Percentiles rank a stretch among this genome's conserved stretches.
These are phyloP conservation scores for Tamandua tetradactyla DNA, from an alignment of 2,797 vertebrate species.

Conservation along the genomic window DNA sequence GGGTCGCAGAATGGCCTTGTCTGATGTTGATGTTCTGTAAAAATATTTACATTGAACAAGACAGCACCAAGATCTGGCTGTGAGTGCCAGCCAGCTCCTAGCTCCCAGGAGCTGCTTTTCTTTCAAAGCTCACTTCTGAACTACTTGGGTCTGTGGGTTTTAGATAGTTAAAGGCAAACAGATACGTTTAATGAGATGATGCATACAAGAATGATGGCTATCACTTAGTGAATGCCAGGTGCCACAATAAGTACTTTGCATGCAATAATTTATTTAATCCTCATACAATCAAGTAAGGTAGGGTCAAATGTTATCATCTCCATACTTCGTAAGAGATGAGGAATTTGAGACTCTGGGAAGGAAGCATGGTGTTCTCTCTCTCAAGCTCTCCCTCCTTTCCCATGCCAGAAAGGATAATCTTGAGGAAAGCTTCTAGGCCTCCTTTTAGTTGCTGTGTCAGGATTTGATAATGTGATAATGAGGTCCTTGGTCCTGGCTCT, in stretches of 20 bases:
- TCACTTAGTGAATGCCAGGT: neutral
- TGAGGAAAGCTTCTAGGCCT: neutral
- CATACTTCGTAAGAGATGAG: neutral
- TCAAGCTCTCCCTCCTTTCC: too few species aligned
- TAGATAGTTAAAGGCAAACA: neutral
- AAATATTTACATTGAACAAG: neutral
- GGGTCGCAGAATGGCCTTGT: neutral
- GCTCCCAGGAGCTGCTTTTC: neutral
- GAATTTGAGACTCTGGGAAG: neutral
- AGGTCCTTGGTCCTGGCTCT: neutral
- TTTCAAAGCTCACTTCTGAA: neutral
- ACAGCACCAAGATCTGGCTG: neutral
- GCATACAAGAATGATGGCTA: neutral
- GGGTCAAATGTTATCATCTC: neutral
- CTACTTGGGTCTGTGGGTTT: neutral
- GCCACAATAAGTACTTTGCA: neutral
- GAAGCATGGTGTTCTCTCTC: neutral
- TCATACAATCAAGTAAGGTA: neutral
- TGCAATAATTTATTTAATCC: neutral
- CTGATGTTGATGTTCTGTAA: neutral
- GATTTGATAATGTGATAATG: neutral
- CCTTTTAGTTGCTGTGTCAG: neutral
- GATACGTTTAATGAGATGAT: neutral
- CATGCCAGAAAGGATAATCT: neutral
- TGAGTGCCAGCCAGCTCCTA: neutral